Percentiles rank a stretch among this genome's conserved stretches.
These are phyloP conservation scores for Agrochola macilenta DNA, from an alignment of 2,888 invertebrate genomes.

Conservation along the genomic window DNA sequence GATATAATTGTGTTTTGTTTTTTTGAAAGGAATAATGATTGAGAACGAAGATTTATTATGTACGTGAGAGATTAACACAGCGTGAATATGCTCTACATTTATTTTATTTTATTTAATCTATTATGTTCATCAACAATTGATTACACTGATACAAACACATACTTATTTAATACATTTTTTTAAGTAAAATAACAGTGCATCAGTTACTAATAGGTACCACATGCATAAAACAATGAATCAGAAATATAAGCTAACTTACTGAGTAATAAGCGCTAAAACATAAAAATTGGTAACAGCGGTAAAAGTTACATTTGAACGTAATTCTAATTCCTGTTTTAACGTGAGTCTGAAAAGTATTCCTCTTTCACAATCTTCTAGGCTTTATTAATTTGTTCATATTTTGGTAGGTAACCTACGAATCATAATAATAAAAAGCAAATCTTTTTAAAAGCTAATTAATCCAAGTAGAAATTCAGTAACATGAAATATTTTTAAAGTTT, in stretches of 20 bases:
- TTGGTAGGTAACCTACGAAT: background rate
- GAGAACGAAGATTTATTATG: constrained; percentile 3
- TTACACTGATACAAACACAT: too few relatives aligned
- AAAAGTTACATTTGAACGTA: background rate
- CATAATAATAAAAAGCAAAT: background rate
- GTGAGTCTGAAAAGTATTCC: background rate
- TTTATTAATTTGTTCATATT: background rate
- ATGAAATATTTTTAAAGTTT: background rate
- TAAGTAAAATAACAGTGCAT: too few relatives aligned
- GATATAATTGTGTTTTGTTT: background rate
- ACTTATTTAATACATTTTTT: too few relatives aligned
- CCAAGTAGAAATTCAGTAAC: background rate
- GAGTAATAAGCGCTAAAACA: too few relatives aligned
- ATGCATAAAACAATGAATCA: too few relatives aligned
- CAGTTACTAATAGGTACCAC: too few relatives aligned
- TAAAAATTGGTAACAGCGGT: too few relatives aligned
- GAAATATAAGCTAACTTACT: too few relatives aligned
- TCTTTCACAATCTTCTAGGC: background rate
- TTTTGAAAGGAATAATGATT: background rate
- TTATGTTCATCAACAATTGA: too few relatives aligned
- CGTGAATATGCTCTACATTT: background rate
- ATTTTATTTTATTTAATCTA: too few relatives aligned
- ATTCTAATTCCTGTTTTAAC: background rate
- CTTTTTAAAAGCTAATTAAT: background rate
- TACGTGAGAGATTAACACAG: background rate